Conservation (phyloP, 2,888 invertebrate species). For the Margaritifera margaritifera region DNA sequence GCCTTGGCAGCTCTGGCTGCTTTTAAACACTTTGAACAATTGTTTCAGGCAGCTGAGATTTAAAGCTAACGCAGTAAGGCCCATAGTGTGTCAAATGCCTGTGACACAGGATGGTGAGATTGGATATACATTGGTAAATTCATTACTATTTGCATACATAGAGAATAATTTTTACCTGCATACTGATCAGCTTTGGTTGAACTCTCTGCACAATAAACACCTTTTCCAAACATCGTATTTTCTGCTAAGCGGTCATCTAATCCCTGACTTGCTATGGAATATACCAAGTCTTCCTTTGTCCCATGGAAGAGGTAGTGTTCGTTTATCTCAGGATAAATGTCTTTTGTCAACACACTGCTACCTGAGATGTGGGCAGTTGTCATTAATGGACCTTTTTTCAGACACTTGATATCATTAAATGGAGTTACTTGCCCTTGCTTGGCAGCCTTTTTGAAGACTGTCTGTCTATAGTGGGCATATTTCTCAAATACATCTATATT, state of each 20-base stretch:
- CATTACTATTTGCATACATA: no score
- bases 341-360: conserved; percentile 11
- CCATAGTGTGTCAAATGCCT: no score
- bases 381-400: conserved; percentile 23
- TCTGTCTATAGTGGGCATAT: conserved; percentile 43
- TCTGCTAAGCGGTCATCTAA: conserved; percentile 41
- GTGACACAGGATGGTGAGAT: no score
- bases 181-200: conserved; percentile 51
- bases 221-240: conserved; percentile 46
- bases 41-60: no score
- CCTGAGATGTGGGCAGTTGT: conserved; percentile 10
- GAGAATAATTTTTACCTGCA: conserved; percentile 29
- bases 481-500: conserved; percentile 48
- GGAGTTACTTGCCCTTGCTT: conserved; percentile 14
- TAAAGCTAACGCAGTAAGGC: no score
- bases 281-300: conserved; percentile 29
- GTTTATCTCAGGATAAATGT: conserved; percentile 41
- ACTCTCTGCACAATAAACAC: conserved; percentile 47
- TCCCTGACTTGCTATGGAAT: conserved; percentile 38
- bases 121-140: no score
- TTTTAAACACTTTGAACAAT: no score
- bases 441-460: conserved; percentile 38
- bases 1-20: no score
- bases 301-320: conserved; percentile 50
- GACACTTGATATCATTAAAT: conserved; percentile 10